Base-by-base conservation (phyloP, 2,113 vertebrate genomes). In the Neolamprologus sp. region DNA sequence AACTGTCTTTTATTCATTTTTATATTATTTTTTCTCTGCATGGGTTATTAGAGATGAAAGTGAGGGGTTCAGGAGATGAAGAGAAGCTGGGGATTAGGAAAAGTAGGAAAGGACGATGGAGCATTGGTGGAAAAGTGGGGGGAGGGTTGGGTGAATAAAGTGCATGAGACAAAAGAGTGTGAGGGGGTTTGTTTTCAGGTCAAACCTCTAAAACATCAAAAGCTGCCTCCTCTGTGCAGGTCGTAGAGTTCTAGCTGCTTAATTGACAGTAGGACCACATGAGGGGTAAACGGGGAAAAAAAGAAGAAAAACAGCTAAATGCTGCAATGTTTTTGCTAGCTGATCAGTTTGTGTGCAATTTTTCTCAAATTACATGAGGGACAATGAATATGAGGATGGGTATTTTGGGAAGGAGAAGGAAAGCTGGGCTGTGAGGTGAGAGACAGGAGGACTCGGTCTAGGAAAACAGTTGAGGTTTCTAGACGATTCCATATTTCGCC, bases 401-500 rank as follows among this genome's bases (percentile, higher is more conserved):
- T 10, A 17, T 12, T 65, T 35, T 26, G 12, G 23, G n/a, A 7
- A 31, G 49, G 58, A 13, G 28, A 73, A 47, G 47, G 57, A 37
- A 45, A 63, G 42, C 42, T 75, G 71, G 42, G 42, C 71, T 28
- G 71, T 49, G 71, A 28, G 71, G 42, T 47, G 40, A 47, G 23
- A 75, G 42, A 47, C 6, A 12, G 42, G 68, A 47, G 21, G 3
- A 75, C 40, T 47, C 8, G 8, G 40, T 58, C 28, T 28, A 75
- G 28, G 60, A 21, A 68, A 54, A 75, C 8, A 13, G 12, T 60
- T 53, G 31, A 55, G 21, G 51, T 71, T 14, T 42, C 87, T 98
- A 98, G 88, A 98, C 96, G 86, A 98, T 98, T 85, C 98, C 97
- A 0, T 97, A 98, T 93, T 99, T 98, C 0, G 98, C 97, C 96